These are phyloP conservation scores for Montipora sp. DNA, from an alignment of 64 coral and sea anemone species.

Conservation along the genomic window DNA sequence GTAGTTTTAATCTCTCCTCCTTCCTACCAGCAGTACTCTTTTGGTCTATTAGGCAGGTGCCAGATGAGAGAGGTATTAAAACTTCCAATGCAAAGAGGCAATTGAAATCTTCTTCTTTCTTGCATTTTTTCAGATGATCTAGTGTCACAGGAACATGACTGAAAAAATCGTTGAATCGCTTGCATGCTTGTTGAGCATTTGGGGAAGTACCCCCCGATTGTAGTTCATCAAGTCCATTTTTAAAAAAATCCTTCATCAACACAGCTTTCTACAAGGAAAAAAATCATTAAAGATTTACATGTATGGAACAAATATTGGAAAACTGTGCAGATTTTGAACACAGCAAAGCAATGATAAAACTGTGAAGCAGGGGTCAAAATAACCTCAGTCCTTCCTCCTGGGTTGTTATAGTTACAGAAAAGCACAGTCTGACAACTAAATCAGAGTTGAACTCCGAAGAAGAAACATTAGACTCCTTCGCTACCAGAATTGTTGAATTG, in stretches of 20 bases:
- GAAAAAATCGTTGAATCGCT: conserved; percentile 53
- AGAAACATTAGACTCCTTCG: too few relatives aligned
- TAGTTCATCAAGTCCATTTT: conserved; percentile 38
- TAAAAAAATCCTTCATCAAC: conserved; percentile 37
- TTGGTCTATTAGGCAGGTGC: conserved; percentile 32
- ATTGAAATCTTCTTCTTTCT: conserved; percentile 49
- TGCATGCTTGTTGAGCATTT: conserved; percentile 49
- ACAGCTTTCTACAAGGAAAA: conserved; percentile 48
- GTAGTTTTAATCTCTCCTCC: conserved; percentile 54
- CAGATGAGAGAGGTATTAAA: conserved; percentile 60
- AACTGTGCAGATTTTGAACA: conserved; percentile 37
- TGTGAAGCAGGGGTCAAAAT: background rate
- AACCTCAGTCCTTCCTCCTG: too few relatives aligned
- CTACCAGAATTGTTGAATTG: too few relatives aligned
- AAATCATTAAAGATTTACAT: conserved; percentile 42
- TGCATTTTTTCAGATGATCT: conserved; percentile 38
- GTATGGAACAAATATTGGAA: conserved; percentile 18
- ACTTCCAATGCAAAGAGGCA: conserved; percentile 29
- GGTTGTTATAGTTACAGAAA: too few relatives aligned
- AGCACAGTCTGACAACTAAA: too few relatives aligned
- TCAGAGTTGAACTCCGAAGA: too few relatives aligned
- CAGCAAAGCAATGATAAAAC: conserved; percentile 34
- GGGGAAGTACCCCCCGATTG: conserved; percentile 16
- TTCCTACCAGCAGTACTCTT: conserved; percentile 30
- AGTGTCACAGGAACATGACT: conserved; percentile 6